Evolutionary conservation across 2,797 vertebrate species (phyloP), one percentile per base, ranked within the genome.

Genomic region (Liparis tanakae): DNA sequence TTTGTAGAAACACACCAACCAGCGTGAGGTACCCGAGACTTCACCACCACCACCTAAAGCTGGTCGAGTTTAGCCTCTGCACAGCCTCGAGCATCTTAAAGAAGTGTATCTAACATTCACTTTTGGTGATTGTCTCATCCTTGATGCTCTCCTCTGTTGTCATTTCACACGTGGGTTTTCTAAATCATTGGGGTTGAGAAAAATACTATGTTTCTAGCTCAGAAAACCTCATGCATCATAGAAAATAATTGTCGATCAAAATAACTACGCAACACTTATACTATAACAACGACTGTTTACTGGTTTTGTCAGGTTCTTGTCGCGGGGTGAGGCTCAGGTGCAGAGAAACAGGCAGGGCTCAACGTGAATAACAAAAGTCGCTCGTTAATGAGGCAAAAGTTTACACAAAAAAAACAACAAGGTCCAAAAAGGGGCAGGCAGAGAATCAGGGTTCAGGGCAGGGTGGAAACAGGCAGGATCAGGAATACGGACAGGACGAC

Each of bases 141-240:
- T 55, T 22, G 44, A 4, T 67, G 17, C 37, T 43, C 43, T 48
- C 44, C 44, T 61, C 20, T 48, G 34, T 30, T 68, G 58, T 59
- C 37, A 39, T 70, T 58, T 44, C 14, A 60, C 33, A 0, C 10
- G 22, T 46, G 37, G 50, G 20, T 61, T 63, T 43, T 20, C 22
- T 13, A 48, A 75, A 64, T 10, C 30, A 33, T 17, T 30, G 33
- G 6, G 7, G 18, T 43, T n/a, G 7, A 41, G 17, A 46, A 41
- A 64, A 69, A 50, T 53, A 18, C 33, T 61, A 14, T 44, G 41
- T 44, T 44, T 44, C 41, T 43, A 15, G 5, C 6, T 5, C 13
- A 44, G 14, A 17, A 44, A 44, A 44, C 14, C 25, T 30, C 25
- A 43, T 14, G 41, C 8, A 6, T 8, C 36, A 36, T 36, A 36